phyloP scores from a whole-genome alignment of 2,888 invertebrate species.

The Cremastinae sp. region DNA sequence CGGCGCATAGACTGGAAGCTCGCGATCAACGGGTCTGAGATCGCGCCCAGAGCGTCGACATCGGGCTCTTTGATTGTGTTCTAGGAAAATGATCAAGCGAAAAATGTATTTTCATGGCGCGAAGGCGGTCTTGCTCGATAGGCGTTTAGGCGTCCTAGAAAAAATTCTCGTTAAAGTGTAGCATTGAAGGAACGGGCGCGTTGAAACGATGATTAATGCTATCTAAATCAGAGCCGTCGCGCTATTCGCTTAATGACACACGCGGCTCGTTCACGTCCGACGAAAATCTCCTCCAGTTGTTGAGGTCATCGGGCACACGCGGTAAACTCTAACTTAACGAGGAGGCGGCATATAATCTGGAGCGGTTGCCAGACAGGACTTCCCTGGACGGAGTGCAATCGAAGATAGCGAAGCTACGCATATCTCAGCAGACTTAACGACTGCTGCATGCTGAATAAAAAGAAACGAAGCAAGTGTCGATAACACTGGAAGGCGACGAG shows the following conservation, averaged over 20 bases:
- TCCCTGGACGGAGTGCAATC: constrained; percentile 23
- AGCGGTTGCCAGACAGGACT: constrained; percentile 1
- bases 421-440: constrained; percentile 18
- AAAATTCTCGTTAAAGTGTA: constrained; percentile 50
- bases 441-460: background rate
- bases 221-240: constrained; percentile 50
- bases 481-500: background rate
- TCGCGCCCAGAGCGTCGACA: constrained; percentile 53
- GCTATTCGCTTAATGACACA: constrained; percentile 13
- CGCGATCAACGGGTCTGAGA: constrained; percentile 33
- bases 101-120: constrained; percentile 17
- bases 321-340: constrained; percentile 1
- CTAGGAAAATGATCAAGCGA: constrained; percentile 70
- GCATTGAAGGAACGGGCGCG: constrained; percentile 37
- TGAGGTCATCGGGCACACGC: constrained; percentile 20
- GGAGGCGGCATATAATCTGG: constrained; percentile 31
- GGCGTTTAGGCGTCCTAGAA: constrained; percentile 1
- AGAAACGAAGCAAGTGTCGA: constrained; percentile 15
- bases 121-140: background rate
- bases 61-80: constrained; percentile 76
- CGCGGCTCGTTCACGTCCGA: background rate
- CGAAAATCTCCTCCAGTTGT: constrained; percentile 32
- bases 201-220: constrained; percentile 53
- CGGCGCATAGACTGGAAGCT: constrained; percentile 52
- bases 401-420: constrained; percentile 41